These are phyloP conservation scores for Axis porcinus DNA, from an alignment of 2,113 vertebrate species.

Conservation along the genomic window DNA sequence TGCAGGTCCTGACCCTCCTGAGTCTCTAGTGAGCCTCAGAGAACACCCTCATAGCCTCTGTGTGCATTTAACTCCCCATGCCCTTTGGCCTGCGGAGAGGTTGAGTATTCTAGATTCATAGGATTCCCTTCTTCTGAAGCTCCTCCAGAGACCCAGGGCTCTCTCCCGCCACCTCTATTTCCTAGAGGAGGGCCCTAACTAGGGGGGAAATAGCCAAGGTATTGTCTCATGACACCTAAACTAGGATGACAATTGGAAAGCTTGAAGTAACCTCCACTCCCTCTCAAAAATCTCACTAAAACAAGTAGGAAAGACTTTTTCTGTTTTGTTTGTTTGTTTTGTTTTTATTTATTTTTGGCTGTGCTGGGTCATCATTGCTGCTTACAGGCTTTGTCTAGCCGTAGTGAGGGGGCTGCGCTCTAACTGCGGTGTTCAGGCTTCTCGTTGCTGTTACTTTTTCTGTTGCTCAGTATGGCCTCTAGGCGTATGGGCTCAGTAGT, in stretches of 20 bases:
- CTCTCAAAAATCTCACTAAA: neutral
- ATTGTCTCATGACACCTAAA: neutral
- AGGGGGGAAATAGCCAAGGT: neutral
- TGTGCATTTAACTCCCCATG: neutral
- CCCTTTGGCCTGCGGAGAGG: neutral
- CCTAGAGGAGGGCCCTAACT: neutral
- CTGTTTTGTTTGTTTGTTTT: neutral
- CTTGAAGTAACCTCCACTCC: neutral
- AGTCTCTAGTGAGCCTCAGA: neutral
- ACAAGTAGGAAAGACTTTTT: neutral
- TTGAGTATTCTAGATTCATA: neutral
- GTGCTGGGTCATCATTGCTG: neutral
- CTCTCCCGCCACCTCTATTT: neutral
- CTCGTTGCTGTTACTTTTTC: neutral
- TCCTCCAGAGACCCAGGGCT: neutral
- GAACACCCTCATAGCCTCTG: neutral
- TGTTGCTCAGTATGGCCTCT: neutral
- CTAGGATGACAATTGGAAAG: neutral
- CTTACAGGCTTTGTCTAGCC: neutral
- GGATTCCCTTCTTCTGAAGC: neutral
- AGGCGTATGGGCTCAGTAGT: neutral
- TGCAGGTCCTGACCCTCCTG: neutral
- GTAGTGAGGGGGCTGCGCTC: neutral
- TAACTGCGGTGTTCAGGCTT: fast-evolving
- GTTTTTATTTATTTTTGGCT: neutral